Percentiles rank a stretch among this genome's conserved stretches.
These are phyloP conservation scores for Eubasilissa splendida DNA, from an alignment of 2,888 invertebrate species.

Conservation along the genomic window DNA sequence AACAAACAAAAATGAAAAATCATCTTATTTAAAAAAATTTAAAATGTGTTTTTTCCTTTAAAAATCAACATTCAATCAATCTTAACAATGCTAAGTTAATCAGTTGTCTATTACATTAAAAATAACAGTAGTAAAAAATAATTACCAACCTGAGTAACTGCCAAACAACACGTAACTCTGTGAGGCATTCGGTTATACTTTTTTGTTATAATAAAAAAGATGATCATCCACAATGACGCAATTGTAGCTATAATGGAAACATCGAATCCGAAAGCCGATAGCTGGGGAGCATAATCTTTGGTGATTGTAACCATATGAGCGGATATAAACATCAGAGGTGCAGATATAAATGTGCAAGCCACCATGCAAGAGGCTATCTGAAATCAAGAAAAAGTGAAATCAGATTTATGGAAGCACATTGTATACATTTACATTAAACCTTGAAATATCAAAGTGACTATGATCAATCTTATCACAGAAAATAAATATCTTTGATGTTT, in stretches of 20 bases:
- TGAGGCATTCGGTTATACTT: slow-evolving; percentile 87
- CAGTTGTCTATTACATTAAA: neutral
- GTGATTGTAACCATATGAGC: slow-evolving; percentile 92
- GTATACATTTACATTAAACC: neutral
- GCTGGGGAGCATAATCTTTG: slow-evolving; percentile 83
- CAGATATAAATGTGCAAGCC: slow-evolving; percentile 93
- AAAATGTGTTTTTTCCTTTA: neutral
- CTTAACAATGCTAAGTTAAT: too few species aligned
- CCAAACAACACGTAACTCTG: slow-evolving; percentile 83
- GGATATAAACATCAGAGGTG: slow-evolving; percentile 95
- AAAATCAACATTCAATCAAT: too few species aligned
- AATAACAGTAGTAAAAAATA: neutral
- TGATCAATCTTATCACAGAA: neutral
- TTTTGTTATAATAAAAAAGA: slow-evolving; percentile 82
- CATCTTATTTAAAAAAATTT: neutral
- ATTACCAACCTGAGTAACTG: slow-evolving; percentile 82
- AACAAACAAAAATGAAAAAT: slow-evolving; percentile 41
- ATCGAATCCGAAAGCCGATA: slow-evolving; percentile 87
- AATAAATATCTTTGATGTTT: neutral
- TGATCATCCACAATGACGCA: slow-evolving; percentile 85
- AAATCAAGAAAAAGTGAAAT: slow-evolving; percentile 58
- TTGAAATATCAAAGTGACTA: too few species aligned
- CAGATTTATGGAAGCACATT: neutral
- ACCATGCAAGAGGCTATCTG: slow-evolving; percentile 96
- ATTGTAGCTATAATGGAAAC: slow-evolving; percentile 85